A percentile compares a stretch with the other conserved stretches of the same genome.
Conservation (phyloP, 1,140 invertebrate species). For the Aphelenchoides fujianensis region DNA sequence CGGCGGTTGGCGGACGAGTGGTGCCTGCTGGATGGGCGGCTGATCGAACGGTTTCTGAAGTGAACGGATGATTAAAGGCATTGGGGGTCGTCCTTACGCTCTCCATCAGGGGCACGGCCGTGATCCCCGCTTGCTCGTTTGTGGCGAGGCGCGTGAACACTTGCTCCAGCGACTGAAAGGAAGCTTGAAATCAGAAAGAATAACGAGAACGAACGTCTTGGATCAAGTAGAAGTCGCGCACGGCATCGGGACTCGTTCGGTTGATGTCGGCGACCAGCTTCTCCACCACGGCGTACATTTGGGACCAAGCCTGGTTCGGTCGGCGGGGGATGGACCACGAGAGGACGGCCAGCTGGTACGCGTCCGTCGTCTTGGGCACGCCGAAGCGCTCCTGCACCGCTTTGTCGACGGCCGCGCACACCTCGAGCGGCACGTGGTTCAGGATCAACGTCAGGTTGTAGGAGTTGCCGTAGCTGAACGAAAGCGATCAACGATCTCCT, state of each 20-base stretch:
- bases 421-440: background rate
- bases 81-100: background rate
- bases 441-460: conserved; percentile 15
- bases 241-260: background rate
- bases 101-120: background rate
- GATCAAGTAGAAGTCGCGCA: conserved; percentile 15
- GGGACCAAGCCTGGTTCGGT: background rate
- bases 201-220: too few relatives aligned
- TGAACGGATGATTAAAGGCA: background rate
- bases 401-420: background rate
- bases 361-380: conserved; percentile 1
- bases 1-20: background rate
- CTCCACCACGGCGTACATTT: conserved; percentile 14
- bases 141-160: conserved; percentile 7
- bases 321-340: conserved; percentile 7
- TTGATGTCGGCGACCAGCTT: background rate
- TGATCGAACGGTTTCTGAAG: background rate
- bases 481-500: background rate
- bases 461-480: conserved; percentile 18
- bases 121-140: background rate
- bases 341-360: background rate
- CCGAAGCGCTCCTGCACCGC: conserved; percentile 11
- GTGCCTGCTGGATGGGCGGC: background rate
- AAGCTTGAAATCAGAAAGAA: too few relatives aligned
- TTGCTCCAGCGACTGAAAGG: conserved; percentile 21